Conservation (phyloP, 2,888 invertebrate genomes). For the Pristionchus entomophagus region DNA sequence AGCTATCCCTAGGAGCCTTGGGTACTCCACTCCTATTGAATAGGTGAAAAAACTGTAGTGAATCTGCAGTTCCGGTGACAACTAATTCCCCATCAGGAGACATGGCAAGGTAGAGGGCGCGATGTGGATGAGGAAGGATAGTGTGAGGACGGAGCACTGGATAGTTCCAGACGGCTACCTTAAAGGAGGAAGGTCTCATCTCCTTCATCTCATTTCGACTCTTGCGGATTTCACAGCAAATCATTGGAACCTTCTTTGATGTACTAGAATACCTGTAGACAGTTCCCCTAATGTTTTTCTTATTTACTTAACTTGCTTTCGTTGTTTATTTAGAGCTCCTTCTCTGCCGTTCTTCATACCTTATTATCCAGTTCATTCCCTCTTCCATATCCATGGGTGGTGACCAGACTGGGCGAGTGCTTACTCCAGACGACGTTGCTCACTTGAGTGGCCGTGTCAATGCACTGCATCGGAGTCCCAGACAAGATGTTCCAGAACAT, state of each 20-base stretch:
- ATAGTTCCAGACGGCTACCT: conserved; percentile 97
- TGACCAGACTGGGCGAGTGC: conserved; percentile 94
- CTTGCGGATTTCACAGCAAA: too few relatives aligned
- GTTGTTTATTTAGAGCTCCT: background rate
- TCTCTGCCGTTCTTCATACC: background rate
- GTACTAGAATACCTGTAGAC: too few relatives aligned
- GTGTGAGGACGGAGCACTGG: conserved; percentile 96
- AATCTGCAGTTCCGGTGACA: conserved; percentile 98
- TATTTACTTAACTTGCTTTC: too few relatives aligned
- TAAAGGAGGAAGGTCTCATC: background rate
- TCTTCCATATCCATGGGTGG: conserved; percentile 98
- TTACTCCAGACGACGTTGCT: conserved; percentile 99
- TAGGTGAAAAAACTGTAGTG: conserved; percentile 97
- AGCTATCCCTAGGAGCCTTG: too few relatives aligned
- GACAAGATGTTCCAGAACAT: conserved; percentile 97
- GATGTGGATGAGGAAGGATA: conserved; percentile 94
- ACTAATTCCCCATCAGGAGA: conserved; percentile 98
- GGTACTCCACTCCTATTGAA: conserved; percentile 85
- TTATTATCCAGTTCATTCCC: conserved; percentile 69
- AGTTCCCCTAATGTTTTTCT: too few relatives aligned
- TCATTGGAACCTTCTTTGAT: too few relatives aligned
- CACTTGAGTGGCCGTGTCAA: conserved; percentile 97
- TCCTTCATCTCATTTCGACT: too few relatives aligned
- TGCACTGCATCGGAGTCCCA: conserved; percentile 96
- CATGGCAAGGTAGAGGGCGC: conserved; percentile 90